Conservation (phyloP, 1,140 invertebrate species). For the Drosophila equinoxialis region DNA sequence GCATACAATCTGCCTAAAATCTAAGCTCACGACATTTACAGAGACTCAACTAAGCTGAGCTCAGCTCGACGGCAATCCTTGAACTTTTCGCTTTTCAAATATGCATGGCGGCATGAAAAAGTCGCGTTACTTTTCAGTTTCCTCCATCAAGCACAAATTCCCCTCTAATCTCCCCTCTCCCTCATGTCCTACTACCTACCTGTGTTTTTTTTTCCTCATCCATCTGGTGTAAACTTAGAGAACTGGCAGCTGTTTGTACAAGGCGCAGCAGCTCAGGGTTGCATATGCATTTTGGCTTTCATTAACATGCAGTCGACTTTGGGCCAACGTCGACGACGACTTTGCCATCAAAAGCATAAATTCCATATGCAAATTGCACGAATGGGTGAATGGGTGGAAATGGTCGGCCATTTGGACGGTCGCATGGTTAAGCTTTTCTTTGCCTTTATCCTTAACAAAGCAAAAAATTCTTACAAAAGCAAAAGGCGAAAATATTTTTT, state of each 20-base stretch:
- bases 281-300: slow-evolving; percentile 69
- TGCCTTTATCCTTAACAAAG: slow-evolving; percentile 16
- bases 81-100: slow-evolving; percentile 77
- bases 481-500: not conserved
- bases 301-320: slow-evolving; percentile 74
- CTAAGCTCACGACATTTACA: slow-evolving; percentile 62
- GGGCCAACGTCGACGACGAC: slow-evolving; percentile 19
- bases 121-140: slow-evolving; percentile 21
- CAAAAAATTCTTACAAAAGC: slow-evolving; percentile 39
- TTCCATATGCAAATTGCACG: slow-evolving; percentile 74
- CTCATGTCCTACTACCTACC: not conserved
- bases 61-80: slow-evolving; percentile 60
- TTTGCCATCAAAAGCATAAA: slow-evolving; percentile 75
- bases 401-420: slow-evolving; percentile 9
- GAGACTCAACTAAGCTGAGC: slow-evolving; percentile 7
- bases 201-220: not conserved
- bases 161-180: not conserved
- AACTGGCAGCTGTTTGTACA: slow-evolving; percentile 30
- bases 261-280: slow-evolving; percentile 29
- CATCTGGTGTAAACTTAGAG: slow-evolving; percentile 15
- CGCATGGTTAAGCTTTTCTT: slow-evolving; percentile 14
- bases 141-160: slow-evolving; percentile 1
- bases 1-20: slow-evolving; percentile 62
- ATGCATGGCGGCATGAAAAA: slow-evolving; percentile 60
- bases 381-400: slow-evolving; percentile 30